Percentiles rank a stretch among this genome's conserved stretches.
Conservation (phyloP, 2,113 vertebrate genomes). For the Myotis yumanensis region DNA sequence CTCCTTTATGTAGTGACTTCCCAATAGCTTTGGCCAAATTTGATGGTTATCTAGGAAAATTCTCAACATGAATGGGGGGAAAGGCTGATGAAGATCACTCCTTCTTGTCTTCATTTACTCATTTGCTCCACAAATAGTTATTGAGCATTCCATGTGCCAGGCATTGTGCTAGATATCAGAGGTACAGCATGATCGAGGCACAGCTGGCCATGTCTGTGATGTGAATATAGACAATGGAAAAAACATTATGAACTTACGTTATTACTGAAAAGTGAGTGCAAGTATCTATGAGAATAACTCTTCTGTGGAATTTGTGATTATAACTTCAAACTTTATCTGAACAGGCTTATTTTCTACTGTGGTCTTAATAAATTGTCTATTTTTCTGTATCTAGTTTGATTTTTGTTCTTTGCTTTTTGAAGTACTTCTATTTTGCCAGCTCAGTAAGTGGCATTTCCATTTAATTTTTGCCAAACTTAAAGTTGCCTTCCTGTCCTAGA, state of each 20-base stretch:
- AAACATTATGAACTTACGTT: neutral
- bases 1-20: neutral
- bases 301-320: neutral
- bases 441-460: slow-evolving; percentile 26
- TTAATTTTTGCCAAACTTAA: slow-evolving; percentile 47
- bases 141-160: neutral
- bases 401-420: slow-evolving; percentile 30
- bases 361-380: neutral
- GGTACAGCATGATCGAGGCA: neutral
- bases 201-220: neutral
- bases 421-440: neutral
- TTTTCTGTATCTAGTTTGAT: slow-evolving; percentile 5
- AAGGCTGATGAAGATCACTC: slow-evolving; percentile 1
- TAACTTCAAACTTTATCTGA: neutral
- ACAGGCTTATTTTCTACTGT: neutral
- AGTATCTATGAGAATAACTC: neutral
- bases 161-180: neutral
- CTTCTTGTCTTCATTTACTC: neutral
- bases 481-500: slow-evolving; percentile 25
- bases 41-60: neutral
- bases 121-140: neutral
- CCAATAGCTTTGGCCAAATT: neutral
- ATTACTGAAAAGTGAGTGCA: neutral
- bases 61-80: neutral
- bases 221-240: neutral